Evolutionary conservation across 2,113 vertebrate genomes (phyloP), one percentile per base, ranked within the genome.

Genomic region (Gavialis gangeticus): DNA sequence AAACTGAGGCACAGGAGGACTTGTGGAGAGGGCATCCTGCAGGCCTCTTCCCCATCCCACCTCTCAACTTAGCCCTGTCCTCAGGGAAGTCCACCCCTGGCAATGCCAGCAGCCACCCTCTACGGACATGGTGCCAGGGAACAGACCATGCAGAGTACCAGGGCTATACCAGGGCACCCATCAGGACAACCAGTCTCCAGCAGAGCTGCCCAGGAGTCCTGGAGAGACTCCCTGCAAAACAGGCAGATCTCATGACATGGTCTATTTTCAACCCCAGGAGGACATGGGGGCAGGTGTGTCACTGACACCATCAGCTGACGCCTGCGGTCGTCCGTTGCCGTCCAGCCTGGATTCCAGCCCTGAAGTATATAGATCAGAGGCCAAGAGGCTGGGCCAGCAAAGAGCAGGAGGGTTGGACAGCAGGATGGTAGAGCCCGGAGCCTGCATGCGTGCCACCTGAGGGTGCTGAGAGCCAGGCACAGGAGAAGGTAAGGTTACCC

Each of bases 221-320:
- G 2, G 21, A 12, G 12, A 73, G 34, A 22, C 24, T 73, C 25
- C 34, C 34, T 73, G 34, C 13, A 46, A 46, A 14, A 46, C 34
- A 46, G 12, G 12, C 2, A 30, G 34, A 37, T 46, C 69, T 46
- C 69, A 25, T 73, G 69, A 25, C 69, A 14, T 3, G 13, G 12
- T 57, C 89, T 90, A 90, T 90, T 90, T 90, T 80, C 63, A 64
- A 66, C 11, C 24, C 1, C 55, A 8, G 8, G 57, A 17, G 11
- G 15, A 2, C 27, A 10, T 60, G 12, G 3, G 1, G 5, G 6
- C 5, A 22, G 15, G 13, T 2, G 12, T 46, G 46, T 46, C n/a
- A 14, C 25, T 21, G 9, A 16, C 75, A 69, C 75, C 59, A 59
- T 24, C 27, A 85, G 27, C 16, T 2, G 55, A 85, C 80, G n/a